Evolutionary conservation across 2,888 invertebrate genomes (phyloP), one percentile per base, ranked within the genome.

Genomic region (Spisula subtruncata): DNA sequence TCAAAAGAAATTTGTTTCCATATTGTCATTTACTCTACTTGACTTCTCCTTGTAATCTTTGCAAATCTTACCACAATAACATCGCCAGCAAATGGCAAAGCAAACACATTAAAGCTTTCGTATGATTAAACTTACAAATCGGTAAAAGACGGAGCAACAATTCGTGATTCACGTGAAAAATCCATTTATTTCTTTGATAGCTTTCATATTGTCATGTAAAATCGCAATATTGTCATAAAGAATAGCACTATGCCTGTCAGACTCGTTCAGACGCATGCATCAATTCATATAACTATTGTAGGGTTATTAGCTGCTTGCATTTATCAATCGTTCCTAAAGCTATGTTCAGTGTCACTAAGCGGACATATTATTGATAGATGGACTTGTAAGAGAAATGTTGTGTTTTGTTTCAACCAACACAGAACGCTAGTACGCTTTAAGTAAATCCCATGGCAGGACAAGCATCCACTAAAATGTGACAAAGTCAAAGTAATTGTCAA

Each of bases 91-190:
- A 83, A 86, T 83, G 48, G 83, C 80, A 82, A 86, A 83, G 60
- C 84, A 91, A 87, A 87, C 86, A 86, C 90, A 91, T 91, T 91
- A 89, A 88, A 79, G 25, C 84, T 89, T 81, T 83, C 89, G 90
- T 84, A 82, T 89, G 86, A 90, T 90, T 89, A 66, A 90, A 88
- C 88, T 84, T 86, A 90, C 90, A 90, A 89, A 90, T 89, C 83
- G 66, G 82, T 88, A 35, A 79, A 35, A 83, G 82, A 83, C 81
- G 54, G 32, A 29, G 80, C 32, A 80, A 60, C 48, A 75, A 81
- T 83, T 20, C 71, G 80, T 66, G 56, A 71, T 81, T 83, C 71
- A 75, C 87, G 83, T 75, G 75, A 85, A 88, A 88, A 35, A 79
- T 60, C 83, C 83, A 88, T 88, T 88, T 88, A 83, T 88, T 88